Evolutionary conservation across 2,797 vertebrate species (phyloP), one percentile per base, ranked within the genome.

Genomic region (Melanotaenia parkinsoni): DNA sequence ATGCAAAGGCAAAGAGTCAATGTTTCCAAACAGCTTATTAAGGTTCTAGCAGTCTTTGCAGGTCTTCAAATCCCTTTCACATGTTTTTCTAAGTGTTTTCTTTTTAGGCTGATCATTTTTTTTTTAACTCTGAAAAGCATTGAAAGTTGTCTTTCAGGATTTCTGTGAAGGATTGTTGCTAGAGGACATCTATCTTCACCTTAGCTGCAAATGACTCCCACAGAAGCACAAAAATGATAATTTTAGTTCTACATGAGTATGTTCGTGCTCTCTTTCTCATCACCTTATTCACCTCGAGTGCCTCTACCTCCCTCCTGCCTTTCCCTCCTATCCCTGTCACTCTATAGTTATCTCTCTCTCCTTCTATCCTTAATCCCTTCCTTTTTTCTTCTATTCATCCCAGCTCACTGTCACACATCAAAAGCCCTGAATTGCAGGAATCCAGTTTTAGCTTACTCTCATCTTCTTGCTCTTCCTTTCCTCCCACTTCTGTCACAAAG

Each of bases 401-500:
- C 65, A 78, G 76, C 81, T 89, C 67, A 32, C 66, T 83, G 81
- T 56, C 24, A 33, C 77, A 82, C 77, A 86, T 91, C 84, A 89
- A 83, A 88, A 84, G 81, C 77, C 8, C 57, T 69, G 70, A 85
- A 70, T 73, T 77, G 79, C 72, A 73, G 54, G 69, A 73, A 79
- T 87, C 67, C 77, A 63, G 50, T 79, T 89, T 86, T 74, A 85
- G 81, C 78, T 76, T 59, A 59, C 54, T 83, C 77, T 77, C 80
- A 72, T 83, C 81, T 62, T 78, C 76, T 77, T 12, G 1, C 76
- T 85, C 67, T 54, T 74, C 65, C 72, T 79, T 82, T 87, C 78
- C 82, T 85, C 86, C 85, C 83, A 86, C 86, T 77, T 77, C 64
- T 81, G 87, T 91, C 87, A 86, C 65, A 86, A 83, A 82, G 43